A percentile compares a stretch with the other conserved stretches of the same genome.
Evolutionary conservation across 2,797 vertebrate species (phyloP).

Genomic region (Pseudotriccus pelzelni): DNA sequence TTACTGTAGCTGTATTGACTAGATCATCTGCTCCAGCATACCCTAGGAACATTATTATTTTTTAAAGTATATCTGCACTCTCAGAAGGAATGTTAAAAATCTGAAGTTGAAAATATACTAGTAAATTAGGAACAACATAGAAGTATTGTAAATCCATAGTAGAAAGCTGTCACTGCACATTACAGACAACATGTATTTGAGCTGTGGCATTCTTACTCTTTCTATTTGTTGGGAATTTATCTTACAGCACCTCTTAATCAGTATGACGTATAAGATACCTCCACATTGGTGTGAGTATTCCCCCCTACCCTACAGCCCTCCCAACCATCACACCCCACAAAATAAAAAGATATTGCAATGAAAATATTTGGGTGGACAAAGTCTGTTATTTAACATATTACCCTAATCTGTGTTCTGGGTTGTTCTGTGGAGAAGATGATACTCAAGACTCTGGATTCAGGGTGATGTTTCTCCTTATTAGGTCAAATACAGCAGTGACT

Average conservation of each 20-base stretch:
- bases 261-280: background rate
- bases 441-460: background rate
- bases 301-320: rapidly evolving
- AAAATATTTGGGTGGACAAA: background rate
- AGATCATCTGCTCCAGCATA: background rate
- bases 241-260: background rate
- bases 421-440: background rate
- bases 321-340: rapidly evolving
- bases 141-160: background rate
- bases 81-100: background rate
- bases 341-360: background rate
- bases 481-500: background rate
- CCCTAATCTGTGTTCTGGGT: background rate
- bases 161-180: background rate
- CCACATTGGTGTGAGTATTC: background rate
- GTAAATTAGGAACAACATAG: background rate
- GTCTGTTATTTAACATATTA: background rate
- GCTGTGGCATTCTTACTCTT: background rate
- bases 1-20: background rate
- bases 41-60: background rate
- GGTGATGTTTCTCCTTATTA: background rate
- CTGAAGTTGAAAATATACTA: background rate
- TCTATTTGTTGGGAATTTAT: background rate
- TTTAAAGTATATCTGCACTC: rapidly evolving
- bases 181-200: background rate